phyloP scores from a whole-genome alignment of 1,140 invertebrate genomes.

The Sycophaga agraensis region DNA sequence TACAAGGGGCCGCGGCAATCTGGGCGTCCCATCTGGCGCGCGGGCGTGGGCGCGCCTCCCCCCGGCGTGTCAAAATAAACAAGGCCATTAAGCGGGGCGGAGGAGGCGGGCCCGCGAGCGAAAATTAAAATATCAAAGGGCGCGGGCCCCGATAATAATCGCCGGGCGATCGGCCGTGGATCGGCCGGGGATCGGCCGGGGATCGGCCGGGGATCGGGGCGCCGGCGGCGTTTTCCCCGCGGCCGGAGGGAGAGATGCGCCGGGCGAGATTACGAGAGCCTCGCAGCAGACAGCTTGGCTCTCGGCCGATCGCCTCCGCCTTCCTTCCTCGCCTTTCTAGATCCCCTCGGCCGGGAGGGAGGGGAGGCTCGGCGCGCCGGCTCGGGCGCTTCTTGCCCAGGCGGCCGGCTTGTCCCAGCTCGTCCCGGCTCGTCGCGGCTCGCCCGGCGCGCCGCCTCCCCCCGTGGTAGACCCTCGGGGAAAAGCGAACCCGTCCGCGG shows the following conservation, averaged over 20 bases:
- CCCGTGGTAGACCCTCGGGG: too few species aligned
- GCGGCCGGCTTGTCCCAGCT: too few species aligned
- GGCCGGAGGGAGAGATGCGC: conserved; percentile 34
- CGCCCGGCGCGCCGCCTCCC: too few species aligned
- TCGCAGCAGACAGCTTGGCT: conserved; percentile 56
- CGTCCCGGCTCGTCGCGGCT: too few species aligned
- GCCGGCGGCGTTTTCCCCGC: conserved; percentile 35
- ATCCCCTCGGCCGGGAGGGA: background rate
- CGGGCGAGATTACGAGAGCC: conserved; percentile 44
- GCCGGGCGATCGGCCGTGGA: conserved; percentile 21
- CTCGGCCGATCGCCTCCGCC: conserved; percentile 36
- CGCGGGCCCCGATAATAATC: conserved; percentile 32
- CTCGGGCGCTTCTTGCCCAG: too few species aligned
- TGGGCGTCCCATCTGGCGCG: background rate
- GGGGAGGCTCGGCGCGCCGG: background rate
- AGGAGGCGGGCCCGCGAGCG: background rate
- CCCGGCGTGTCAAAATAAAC: conserved; percentile 16
- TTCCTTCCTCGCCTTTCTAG: background rate
- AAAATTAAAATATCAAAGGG: conserved; percentile 29
- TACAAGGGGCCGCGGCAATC: conserved; percentile 5
- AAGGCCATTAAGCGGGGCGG: background rate
- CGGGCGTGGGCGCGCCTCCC: background rate
- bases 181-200: too few species aligned
- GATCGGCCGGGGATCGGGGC: background rate
- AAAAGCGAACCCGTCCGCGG: too few species aligned